Percentiles rank a stretch among this genome's conserved stretches.
Evolutionary conservation across 1,140 invertebrate species (phyloP).

Genomic region (Dendroctonus valens): DNA sequence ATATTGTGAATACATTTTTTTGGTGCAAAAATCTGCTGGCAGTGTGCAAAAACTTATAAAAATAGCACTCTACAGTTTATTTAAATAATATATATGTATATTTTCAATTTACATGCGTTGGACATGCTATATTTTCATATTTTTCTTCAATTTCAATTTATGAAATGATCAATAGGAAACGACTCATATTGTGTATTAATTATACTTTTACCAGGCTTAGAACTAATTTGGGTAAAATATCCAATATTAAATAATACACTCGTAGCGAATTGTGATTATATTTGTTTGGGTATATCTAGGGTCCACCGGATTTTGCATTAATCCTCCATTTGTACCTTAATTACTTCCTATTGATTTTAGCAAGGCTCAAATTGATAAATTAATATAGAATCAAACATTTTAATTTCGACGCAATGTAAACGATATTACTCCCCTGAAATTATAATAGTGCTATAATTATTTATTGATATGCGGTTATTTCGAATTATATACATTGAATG

Average conservation of each 20-base stretch:
- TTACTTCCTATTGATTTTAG: background rate
- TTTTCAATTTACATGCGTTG: constrained; percentile 14
- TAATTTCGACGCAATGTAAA: constrained; percentile 2
- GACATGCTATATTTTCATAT: constrained; percentile 6
- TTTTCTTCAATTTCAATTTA: too few relatives aligned
- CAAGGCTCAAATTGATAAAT: constrained; percentile 5
- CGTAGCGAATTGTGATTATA: background rate
- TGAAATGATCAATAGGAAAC: too few relatives aligned
- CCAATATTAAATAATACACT: background rate
- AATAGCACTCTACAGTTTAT: constrained; percentile 23
- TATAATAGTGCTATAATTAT: constrained; percentile 1
- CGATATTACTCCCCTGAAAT: background rate
- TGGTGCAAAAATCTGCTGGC: constrained; percentile 36
- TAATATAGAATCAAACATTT: constrained; percentile 2
- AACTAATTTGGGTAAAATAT: too few relatives aligned
- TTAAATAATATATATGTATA: constrained; percentile 5
- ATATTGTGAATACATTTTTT: constrained; percentile 23
- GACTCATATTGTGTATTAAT: too few relatives aligned
- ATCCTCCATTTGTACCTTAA: constrained; percentile 2
- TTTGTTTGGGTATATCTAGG: constrained; percentile 2
- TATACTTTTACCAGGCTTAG: too few relatives aligned
- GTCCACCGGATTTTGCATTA: background rate
- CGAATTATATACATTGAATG: constrained; percentile 1
- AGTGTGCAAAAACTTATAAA: constrained; percentile 35
- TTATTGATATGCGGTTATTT: constrained; percentile 3